Evolutionary conservation across 1,140 invertebrate species (phyloP).

Genomic region (Asbolus verrucosus): DNA sequence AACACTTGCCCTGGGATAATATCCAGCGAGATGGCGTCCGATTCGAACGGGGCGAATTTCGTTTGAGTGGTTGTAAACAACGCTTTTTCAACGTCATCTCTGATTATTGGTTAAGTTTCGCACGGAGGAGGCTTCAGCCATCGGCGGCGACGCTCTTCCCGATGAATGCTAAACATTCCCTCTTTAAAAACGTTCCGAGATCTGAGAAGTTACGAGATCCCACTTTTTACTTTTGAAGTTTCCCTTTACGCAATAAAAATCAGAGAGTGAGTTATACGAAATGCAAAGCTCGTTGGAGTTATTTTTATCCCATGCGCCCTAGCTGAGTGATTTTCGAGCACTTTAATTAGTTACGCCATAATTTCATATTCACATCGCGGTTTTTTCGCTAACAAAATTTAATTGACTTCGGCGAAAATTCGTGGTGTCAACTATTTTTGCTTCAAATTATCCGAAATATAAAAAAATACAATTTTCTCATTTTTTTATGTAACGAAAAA

Average conservation of each 20-base stretch:
- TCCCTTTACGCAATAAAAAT: constrained; percentile 34
- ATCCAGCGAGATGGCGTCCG: not conserved
- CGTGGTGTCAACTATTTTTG: not conserved
- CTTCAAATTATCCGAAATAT: too few relatives aligned
- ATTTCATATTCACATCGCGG: constrained; percentile 26
- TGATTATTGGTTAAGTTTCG: constrained; percentile 19
- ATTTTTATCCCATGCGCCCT: constrained; percentile 1
- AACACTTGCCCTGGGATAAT: constrained; percentile 13
- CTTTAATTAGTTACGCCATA: constrained; percentile 34
- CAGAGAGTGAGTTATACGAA: constrained; percentile 25
- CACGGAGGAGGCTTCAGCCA: not conserved
- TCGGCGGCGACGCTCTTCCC: constrained; percentile 7
- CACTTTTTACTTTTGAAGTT: constrained; percentile 31
- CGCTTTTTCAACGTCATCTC: not conserved
- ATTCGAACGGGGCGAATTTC: too few relatives aligned
- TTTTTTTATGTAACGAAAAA: too few relatives aligned
- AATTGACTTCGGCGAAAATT: too few relatives aligned
- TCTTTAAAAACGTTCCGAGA: constrained; percentile 20
- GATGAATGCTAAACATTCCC: constrained; percentile 33
- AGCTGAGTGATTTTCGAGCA: constrained; percentile 25
- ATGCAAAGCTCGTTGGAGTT: constrained; percentile 26
- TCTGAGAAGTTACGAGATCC: not conserved
- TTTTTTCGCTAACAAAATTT: too few relatives aligned
- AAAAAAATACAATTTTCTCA: too few relatives aligned
- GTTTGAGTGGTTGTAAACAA: constrained; percentile 7